A percentile compares a stretch with the other conserved stretches of the same genome.
These are phyloP conservation scores for Luperina nickerlii DNA, from an alignment of 2,888 invertebrate genomes.

Conservation along the genomic window DNA sequence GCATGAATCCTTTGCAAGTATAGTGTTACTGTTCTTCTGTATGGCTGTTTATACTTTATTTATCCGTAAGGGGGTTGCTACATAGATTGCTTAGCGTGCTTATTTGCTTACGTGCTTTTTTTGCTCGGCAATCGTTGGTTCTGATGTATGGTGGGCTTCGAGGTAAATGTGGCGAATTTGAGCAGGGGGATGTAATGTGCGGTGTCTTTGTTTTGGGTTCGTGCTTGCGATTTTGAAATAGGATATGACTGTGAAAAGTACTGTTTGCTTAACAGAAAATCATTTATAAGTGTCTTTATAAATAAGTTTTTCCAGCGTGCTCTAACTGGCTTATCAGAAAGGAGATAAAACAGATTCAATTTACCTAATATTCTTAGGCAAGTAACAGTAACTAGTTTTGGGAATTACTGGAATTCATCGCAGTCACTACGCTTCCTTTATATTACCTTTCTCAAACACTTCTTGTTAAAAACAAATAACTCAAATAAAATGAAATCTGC, in stretches of 20 bases:
- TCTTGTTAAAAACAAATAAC: neutral
- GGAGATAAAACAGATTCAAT: neutral
- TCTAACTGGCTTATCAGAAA: neutral
- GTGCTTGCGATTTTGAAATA: neutral
- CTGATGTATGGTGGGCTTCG: conserved; percentile 49
- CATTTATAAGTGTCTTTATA: neutral
- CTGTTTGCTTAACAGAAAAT: neutral
- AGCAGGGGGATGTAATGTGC: conserved; percentile 4
- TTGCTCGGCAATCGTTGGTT: conserved; percentile 28
- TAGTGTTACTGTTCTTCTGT: conserved; percentile 54
- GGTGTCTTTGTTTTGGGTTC: neutral
- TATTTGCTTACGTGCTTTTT: conserved; percentile 59
- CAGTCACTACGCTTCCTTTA: neutral
- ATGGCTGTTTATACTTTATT: conserved; percentile 63
- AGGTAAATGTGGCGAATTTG: conserved; percentile 37
- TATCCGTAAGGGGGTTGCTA: conserved; percentile 61
- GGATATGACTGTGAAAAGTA: neutral
- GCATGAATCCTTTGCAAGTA: conserved; percentile 58
- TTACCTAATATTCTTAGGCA: neutral
- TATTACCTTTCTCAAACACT: neutral
- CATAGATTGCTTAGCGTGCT: conserved; percentile 58
- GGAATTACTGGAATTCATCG: neutral
- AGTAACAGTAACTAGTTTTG: neutral
- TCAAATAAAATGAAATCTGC: neutral
- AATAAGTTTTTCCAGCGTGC: neutral